Evolutionary conservation across 2,888 invertebrate species (phyloP).

Genomic region (Entomobrya proxima): DNA sequence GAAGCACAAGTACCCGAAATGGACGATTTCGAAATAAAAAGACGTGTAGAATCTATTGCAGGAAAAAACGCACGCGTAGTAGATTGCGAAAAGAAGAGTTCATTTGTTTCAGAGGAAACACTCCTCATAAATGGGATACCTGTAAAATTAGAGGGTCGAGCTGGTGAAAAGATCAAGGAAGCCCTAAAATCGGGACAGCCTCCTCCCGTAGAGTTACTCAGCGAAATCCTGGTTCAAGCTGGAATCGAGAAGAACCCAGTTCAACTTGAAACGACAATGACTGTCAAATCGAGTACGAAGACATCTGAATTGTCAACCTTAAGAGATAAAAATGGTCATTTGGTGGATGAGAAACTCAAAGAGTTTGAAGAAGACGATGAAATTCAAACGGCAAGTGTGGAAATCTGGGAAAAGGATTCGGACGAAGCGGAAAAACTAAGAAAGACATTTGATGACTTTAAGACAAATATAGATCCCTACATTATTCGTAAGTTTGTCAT

Average conservation of each 20-base stretch:
- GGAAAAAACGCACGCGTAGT: constrained; percentile 85
- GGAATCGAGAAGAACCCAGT: constrained; percentile 81
- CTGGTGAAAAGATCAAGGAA: constrained; percentile 83
- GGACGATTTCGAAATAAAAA: constrained; percentile 85
- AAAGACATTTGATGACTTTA: constrained; percentile 54
- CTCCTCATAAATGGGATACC: constrained; percentile 84
- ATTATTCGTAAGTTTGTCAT: constrained; percentile 52
- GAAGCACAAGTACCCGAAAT: constrained; percentile 75
- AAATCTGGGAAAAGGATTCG: constrained; percentile 74
- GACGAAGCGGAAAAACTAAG: constrained; percentile 54
- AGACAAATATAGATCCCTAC: constrained; percentile 42
- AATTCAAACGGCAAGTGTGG: constrained; percentile 80
- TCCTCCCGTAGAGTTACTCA: constrained; percentile 84
- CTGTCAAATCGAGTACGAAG: constrained; percentile 84
- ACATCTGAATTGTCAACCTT: constrained; percentile 85
- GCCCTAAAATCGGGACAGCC: constrained; percentile 80
- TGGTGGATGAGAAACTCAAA: constrained; percentile 83
- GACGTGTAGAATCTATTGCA: constrained; percentile 85
- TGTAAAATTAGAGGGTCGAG: constrained; percentile 83
- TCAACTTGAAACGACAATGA: constrained; percentile 84
- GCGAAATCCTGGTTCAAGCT: constrained; percentile 83
- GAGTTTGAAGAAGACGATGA: constrained; percentile 85
- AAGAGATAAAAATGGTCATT: constrained; percentile 82
- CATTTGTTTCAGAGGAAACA: constrained; percentile 84
- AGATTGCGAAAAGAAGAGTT: constrained; percentile 85